Evolutionary conservation across 30 jellyfish, hydroid and myxozoan genomes (phyloP), one percentile per base, ranked within the genome.

Genomic region (Aurelia sp.): DNA sequence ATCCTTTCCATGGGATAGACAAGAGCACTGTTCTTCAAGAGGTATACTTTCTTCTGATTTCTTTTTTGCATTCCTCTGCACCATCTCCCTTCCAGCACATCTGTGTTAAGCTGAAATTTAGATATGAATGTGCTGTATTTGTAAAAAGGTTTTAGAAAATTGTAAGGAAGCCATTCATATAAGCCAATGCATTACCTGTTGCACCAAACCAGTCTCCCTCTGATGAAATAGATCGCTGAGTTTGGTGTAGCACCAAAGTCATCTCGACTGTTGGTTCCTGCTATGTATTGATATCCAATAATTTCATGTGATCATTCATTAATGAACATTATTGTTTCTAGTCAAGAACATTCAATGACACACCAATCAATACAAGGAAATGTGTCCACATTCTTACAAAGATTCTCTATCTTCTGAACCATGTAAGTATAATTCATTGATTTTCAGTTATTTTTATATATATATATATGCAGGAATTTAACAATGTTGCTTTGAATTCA

Each of bases 21-120:
- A 92, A 92, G 73, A 92, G 97, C 87, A 87, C 98, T 40, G 98
- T 92, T 11, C 89, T 92, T 15, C 98, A 92, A 87, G 98, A 92
- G 96, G 98, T 92, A 75, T 6, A 11, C 18, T 68, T 20, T 33
- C 19, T 63, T 9, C 30, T 48, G 20, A 17, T 79, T 66, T 62
- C 5, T 4, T 16, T 27, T 51, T 23, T 20, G 23, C 16, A 16
- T 30, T 72, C 33, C 11, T 19, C 7, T 18, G 17, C 48, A 21
- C 21, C 68, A 64, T 63, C 31, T 63, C 74, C n/a, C n/a, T n/a
- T n/a, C n/a, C n/a, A n/a, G n/a, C 35, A 13, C 6, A n/a, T 0
- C n/a, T 33, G 6, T 18, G 1, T 5, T 44, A 44, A 44, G 16
- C 55, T 44, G 55, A 44, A 44, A 44, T 44, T 44, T 44, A 27